These are phyloP conservation scores for Aleadryas rufinucha DNA, from an alignment of 2,113 vertebrate species.

Conservation along the genomic window DNA sequence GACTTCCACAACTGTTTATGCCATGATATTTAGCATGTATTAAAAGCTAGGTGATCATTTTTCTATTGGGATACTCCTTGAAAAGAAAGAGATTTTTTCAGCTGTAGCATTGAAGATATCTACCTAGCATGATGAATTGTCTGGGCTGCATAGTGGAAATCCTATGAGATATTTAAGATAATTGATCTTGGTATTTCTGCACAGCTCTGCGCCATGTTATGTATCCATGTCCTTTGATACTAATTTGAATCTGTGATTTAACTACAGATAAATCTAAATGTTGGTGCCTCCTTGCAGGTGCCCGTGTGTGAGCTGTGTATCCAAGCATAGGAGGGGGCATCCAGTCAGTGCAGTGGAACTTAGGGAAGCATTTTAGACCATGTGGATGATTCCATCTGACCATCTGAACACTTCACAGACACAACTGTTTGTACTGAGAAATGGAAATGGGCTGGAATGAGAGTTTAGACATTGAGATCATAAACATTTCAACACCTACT, in stretches of 20 bases:
- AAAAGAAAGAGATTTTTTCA: neutral
- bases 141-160: neutral
- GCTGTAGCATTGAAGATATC: neutral
- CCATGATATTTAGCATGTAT: neutral
- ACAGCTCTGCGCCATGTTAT: neutral
- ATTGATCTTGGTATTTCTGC: neutral
- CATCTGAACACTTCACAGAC: neutral
- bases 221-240: neutral
- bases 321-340: neutral
- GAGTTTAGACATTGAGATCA: neutral
- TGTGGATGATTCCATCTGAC: neutral
- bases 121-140: rapidly evolving
- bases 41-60: neutral
- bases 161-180: neutral
- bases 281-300: neutral
- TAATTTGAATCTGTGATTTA: neutral
- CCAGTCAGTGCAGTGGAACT: neutral
- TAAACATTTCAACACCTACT: neutral
- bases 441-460: neutral
- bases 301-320: neutral
- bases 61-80: neutral
- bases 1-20: neutral
- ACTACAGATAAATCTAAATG: neutral
- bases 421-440: neutral
- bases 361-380: neutral